A percentile compares a stretch with the other conserved stretches of the same genome.
These are phyloP conservation scores for Phycodurus eques DNA, from an alignment of 2,113 vertebrate species.

Conservation along the genomic window DNA sequence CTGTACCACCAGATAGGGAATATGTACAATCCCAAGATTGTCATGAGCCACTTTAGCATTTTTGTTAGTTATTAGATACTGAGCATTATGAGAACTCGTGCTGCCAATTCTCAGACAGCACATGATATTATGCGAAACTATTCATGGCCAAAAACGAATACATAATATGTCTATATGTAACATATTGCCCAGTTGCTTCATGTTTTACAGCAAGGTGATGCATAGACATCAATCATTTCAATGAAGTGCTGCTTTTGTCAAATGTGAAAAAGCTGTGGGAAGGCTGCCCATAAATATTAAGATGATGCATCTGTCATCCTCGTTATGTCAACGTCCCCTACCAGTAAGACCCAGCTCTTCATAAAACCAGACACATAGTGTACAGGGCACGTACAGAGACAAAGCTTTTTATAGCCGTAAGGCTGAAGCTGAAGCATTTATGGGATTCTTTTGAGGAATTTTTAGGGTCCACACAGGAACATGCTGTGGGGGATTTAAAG, in stretches of 20 bases:
- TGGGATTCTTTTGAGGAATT: constrained; percentile 42
- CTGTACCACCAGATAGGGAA: too few relatives aligned
- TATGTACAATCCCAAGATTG: background rate
- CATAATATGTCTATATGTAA: too few relatives aligned
- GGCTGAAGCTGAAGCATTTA: constrained; percentile 19
- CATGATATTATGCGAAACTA: too few relatives aligned
- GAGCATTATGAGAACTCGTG: background rate
- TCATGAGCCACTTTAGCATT: background rate
- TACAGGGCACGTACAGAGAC: constrained; percentile 11
- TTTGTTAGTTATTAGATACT: too few relatives aligned
- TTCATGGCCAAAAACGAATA: too few relatives aligned
- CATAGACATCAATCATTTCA: constrained; percentile 22
- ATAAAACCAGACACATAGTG: constrained; percentile 14
- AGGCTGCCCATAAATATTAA: constrained; percentile 13
- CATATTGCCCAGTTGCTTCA: too few relatives aligned
- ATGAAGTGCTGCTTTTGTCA: constrained; percentile 1
- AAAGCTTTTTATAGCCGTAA: constrained; percentile 23
- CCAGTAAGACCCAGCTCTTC: constrained; percentile 23
- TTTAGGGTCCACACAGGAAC: constrained; percentile 37
- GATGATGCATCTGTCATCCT: background rate
- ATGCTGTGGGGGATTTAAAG: constrained; percentile 34
- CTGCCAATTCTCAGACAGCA: too few relatives aligned
- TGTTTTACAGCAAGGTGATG: background rate
- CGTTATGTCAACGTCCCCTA: background rate
- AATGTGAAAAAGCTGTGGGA: constrained; percentile 1